Evolutionary conservation across 2,797 vertebrate genomes (phyloP).

Genomic region (Gouania willdenowi): DNA sequence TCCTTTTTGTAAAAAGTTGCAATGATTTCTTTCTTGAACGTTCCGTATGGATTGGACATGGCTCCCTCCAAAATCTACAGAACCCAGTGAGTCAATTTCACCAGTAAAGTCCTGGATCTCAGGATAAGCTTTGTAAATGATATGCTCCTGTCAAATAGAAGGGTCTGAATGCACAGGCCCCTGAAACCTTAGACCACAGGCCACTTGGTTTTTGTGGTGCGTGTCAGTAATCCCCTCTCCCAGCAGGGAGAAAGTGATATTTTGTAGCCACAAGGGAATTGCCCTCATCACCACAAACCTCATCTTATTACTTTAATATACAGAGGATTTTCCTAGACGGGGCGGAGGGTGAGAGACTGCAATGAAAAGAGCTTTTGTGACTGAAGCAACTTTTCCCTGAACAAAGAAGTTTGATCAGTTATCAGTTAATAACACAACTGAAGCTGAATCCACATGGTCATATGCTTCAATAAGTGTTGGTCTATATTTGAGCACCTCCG

Average conservation of each 20-base stretch:
- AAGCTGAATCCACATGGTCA: too few relatives aligned
- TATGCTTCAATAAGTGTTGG: too few relatives aligned
- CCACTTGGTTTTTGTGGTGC: conserved; percentile 68
- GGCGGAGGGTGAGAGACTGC: conserved; percentile 2
- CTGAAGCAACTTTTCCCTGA: too few relatives aligned
- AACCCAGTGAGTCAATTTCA: conserved; percentile 69
- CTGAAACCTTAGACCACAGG: conserved; percentile 64
- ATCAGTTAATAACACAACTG: too few relatives aligned
- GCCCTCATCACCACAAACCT: conserved; percentile 59
- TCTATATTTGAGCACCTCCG: too few relatives aligned
- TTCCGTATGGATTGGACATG: too few relatives aligned
- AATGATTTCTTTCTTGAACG: too few relatives aligned
- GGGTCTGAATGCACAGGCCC: conserved; percentile 53
- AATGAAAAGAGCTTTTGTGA: too few relatives aligned
- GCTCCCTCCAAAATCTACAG: too few relatives aligned
- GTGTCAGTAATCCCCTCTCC: conserved; percentile 60
- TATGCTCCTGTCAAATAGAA: conserved; percentile 48
- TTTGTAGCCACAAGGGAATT: conserved; percentile 65
- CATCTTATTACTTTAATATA: conserved; percentile 45
- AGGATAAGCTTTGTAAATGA: conserved; percentile 69
- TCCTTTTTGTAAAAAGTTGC: too few relatives aligned
- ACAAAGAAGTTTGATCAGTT: too few relatives aligned
- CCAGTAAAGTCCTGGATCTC: conserved; percentile 62
- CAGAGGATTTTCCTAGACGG: conserved; percentile 25
- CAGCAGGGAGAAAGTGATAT: conserved; percentile 69